phyloP scores from a whole-genome alignment of 2,797 vertebrate species.

The Lagocephalus sceleratus region DNA sequence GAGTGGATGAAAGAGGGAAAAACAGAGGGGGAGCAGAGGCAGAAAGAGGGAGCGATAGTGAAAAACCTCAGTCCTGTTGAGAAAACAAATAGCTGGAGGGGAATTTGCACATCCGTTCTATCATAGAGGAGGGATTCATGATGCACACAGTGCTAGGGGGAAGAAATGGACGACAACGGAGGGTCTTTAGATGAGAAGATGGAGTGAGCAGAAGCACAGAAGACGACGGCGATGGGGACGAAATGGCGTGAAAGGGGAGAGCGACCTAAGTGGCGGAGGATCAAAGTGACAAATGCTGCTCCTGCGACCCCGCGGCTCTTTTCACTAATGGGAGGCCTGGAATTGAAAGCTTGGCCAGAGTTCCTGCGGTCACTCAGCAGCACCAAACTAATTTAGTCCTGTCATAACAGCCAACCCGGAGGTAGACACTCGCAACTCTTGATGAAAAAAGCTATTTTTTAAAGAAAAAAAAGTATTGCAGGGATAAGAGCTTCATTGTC shows the following conservation, averaged over 20 bases:
- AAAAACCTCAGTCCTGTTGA: slow-evolving; percentile 38
- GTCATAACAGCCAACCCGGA: slow-evolving; percentile 57
- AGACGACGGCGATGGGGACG: slow-evolving; percentile 8
- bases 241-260: slow-evolving; percentile 28
- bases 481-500: slow-evolving; percentile 13
- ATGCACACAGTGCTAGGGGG: slow-evolving; percentile 6
- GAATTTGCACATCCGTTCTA: slow-evolving; percentile 41
- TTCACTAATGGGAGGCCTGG: slow-evolving; percentile 50
- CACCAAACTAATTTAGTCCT: slow-evolving; percentile 60
- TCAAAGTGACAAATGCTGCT: slow-evolving; percentile 67
- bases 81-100: slow-evolving; percentile 64
- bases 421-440: slow-evolving; percentile 32
- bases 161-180: slow-evolving; percentile 1
- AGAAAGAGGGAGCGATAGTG: slow-evolving; percentile 32
- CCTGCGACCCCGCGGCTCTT: slow-evolving; percentile 50
- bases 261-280: slow-evolving; percentile 53
- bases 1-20: slow-evolving; percentile 25
- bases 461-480: slow-evolving; percentile 3
- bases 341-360: slow-evolving; percentile 58
- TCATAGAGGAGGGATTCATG: slow-evolving; percentile 48
- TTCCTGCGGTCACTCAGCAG: slow-evolving; percentile 52
- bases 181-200: slow-evolving; percentile 17
- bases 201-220: slow-evolving; percentile 4
- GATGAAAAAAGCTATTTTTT: slow-evolving; percentile 12
- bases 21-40: slow-evolving; percentile 28